Conservation (phyloP, 1,140 invertebrate genomes). For the Calliphora vicina region DNA sequence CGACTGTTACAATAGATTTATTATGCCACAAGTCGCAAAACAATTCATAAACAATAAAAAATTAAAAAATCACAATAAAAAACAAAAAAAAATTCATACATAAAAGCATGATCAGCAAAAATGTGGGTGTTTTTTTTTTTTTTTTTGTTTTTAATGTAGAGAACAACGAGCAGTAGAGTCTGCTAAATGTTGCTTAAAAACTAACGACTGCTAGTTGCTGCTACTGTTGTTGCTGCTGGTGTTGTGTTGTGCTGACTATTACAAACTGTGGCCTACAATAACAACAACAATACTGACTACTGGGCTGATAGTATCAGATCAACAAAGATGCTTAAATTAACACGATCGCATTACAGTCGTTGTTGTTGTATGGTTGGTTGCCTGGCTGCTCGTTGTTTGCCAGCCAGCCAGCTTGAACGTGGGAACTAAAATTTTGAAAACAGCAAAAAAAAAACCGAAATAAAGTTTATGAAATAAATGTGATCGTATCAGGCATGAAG, state of each 20-base stretch:
- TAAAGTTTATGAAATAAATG: constrained; percentile 3
- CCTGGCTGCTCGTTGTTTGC: not conserved
- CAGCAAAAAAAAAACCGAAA: not conserved
- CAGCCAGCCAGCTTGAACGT: not conserved
- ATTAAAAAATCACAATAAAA: not conserved
- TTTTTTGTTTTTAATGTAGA: no score
- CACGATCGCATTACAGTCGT: constrained; percentile 33
- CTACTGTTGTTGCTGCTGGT: not conserved
- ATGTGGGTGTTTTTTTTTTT: constrained; percentile 18
- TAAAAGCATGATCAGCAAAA: constrained; percentile 33
- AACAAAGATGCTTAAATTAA: constrained; percentile 34
- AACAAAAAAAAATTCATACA: not conserved
- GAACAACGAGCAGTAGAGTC: not conserved
- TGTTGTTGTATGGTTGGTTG: not conserved
- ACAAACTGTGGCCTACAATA: not conserved
- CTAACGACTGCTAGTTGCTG: no score
- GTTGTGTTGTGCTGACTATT: not conserved
- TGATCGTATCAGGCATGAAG: constrained; percentile 26
- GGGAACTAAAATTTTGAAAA: constrained; percentile 25
- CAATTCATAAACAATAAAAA: not conserved
- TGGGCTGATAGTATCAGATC: constrained; percentile 4
- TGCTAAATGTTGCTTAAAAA: no score
- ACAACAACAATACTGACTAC: not conserved
- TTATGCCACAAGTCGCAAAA: constrained; percentile 2
- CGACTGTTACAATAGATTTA: not conserved